These are phyloP conservation scores for Phragmatobia fuliginosa DNA, from an alignment of 2,888 invertebrate species.

Conservation along the genomic window DNA sequence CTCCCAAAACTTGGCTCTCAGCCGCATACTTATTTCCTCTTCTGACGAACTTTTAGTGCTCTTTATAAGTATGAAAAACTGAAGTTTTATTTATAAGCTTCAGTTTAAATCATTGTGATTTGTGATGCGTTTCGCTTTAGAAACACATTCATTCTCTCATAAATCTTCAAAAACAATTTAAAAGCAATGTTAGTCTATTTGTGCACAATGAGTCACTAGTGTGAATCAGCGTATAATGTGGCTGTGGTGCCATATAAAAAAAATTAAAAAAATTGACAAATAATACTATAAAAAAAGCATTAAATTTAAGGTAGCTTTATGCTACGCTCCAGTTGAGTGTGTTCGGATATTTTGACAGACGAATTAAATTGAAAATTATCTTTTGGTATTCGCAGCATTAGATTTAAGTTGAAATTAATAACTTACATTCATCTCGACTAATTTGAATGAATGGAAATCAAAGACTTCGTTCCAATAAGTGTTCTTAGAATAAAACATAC, in stretches of 20 bases:
- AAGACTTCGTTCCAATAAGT: neutral
- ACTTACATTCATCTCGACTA: neutral
- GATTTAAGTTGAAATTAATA: neutral
- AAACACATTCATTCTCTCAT: neutral
- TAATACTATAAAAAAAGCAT: conserved; percentile 84
- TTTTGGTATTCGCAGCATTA: neutral
- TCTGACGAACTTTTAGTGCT: neutral
- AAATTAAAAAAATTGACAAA: conserved; percentile 82
- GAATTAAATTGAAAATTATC: neutral
- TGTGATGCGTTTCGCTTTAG: too few relatives aligned
- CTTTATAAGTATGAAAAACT: neutral
- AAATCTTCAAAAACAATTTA: conserved; percentile 40
- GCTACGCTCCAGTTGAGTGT: conserved; percentile 60
- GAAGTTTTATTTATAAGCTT: neutral
- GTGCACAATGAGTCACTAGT: conserved; percentile 70
- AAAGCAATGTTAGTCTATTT: conserved; percentile 54
- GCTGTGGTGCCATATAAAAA: conserved; percentile 83
- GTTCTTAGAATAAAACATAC: neutral
- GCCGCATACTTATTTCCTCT: neutral
- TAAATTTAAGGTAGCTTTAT: conserved; percentile 77
- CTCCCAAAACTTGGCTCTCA: neutral
- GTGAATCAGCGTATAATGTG: conserved; percentile 71
- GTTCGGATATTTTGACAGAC: conserved; percentile 51
- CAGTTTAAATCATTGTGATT: too few relatives aligned
- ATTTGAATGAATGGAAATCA: neutral